Percentiles rank a stretch among this genome's conserved stretches.
These are phyloP conservation scores for Bergia puertoricense DNA, from an alignment of 92 coral and sea anemone species.

Conservation along the genomic window DNA sequence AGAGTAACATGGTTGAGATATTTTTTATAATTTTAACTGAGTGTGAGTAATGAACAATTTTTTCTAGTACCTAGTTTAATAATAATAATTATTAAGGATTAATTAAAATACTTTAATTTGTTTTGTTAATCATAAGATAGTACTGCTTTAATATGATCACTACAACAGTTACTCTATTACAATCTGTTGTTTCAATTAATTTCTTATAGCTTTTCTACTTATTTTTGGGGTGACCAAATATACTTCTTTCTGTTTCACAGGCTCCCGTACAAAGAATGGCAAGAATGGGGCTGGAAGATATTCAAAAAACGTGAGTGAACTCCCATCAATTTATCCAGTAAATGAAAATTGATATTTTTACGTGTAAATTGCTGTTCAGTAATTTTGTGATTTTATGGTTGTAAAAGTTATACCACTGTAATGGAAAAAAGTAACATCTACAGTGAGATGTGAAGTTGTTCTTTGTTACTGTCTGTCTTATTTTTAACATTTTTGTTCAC, in stretches of 20 bases:
- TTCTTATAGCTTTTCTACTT: background rate
- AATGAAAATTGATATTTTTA: background rate
- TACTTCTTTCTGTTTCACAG: background rate
- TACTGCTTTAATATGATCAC: background rate
- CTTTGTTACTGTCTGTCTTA: too few species aligned
- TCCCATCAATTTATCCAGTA: background rate
- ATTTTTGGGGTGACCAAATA: background rate
- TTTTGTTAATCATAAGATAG: background rate
- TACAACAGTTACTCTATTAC: too few species aligned
- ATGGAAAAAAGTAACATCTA: too few species aligned
- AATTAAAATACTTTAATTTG: background rate
- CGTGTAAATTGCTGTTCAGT: background rate
- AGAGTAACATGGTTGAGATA: too few species aligned
- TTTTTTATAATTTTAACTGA: too few species aligned
- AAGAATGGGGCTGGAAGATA: conserved; percentile 19
- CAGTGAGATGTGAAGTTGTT: too few species aligned
- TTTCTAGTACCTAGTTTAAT: too few species aligned
- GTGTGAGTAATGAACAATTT: background rate
- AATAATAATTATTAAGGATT: too few species aligned
- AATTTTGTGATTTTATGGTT: too few species aligned
- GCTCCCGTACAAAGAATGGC: conserved; percentile 23
- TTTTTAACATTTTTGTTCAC: too few species aligned
- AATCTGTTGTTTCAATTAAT: too few species aligned
- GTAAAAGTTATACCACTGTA: too few species aligned
- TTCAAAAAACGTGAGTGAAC: conserved; percentile 7